phyloP scores from a whole-genome alignment of 2,113 vertebrate genomes.

The Salminus brasiliensis region DNA sequence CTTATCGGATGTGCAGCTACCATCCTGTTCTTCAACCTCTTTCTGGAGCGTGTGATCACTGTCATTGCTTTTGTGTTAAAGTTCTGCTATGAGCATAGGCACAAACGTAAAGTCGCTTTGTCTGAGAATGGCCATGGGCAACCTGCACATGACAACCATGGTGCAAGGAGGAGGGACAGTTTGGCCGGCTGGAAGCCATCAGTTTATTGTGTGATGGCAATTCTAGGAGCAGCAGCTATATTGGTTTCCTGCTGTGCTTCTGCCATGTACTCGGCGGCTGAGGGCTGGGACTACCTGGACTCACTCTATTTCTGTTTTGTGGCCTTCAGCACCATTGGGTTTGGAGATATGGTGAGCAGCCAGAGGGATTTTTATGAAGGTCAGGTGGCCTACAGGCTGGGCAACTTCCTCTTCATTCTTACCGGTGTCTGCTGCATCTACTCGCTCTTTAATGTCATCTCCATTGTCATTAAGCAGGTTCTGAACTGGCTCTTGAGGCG shows the following conservation, averaged over 20 bases:
- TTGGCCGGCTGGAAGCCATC: conserved; percentile 83
- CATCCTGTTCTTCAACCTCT: conserved; percentile 86
- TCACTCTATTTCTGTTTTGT: conserved; percentile 89
- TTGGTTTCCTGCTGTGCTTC: conserved; percentile 85
- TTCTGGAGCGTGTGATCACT: conserved; percentile 85
- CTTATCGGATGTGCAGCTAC: conserved; percentile 84
- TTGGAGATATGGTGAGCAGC: conserved; percentile 87
- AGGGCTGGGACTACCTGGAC: conserved; percentile 87
- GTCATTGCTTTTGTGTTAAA: conserved; percentile 80
- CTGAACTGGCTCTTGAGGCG: conserved; percentile 84
- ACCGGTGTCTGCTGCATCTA: conserved; percentile 88
- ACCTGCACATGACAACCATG: conserved; percentile 23
- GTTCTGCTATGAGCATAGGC: conserved; percentile 75
- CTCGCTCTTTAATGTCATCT: conserved; percentile 86
- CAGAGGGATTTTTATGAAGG: conserved; percentile 75
- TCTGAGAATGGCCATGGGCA: conserved; percentile 42
- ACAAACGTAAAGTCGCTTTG: conserved; percentile 68
- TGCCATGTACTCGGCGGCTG: conserved; percentile 79
- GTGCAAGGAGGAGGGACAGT: conserved; percentile 52
- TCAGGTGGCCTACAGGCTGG: conserved; percentile 80
- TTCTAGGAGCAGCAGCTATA: conserved; percentile 80
- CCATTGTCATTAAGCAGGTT: conserved; percentile 86
- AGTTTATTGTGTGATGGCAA: conserved; percentile 84
- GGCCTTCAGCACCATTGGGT: conserved; percentile 88
- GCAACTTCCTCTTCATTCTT: conserved; percentile 85